phyloP scores from a whole-genome alignment of 2,113 vertebrate genomes.

The Apistogramma diplotaenia region DNA sequence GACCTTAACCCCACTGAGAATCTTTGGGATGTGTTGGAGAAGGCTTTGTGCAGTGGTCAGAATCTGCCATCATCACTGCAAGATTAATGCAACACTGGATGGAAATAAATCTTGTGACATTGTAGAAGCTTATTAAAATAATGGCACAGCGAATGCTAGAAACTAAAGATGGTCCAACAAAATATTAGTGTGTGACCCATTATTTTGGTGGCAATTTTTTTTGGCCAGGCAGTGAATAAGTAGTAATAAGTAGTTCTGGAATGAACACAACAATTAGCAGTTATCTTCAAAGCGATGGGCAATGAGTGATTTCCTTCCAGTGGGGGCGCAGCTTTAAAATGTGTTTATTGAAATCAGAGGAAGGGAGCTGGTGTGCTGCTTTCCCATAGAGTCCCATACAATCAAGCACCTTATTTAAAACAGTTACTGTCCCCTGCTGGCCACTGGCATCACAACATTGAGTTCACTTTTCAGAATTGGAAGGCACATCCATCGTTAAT shows the following conservation, averaged over 20 bases:
- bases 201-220: rapidly evolving
- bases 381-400: not conserved
- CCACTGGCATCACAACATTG: not conserved
- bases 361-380: no score
- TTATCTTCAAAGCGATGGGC: not conserved
- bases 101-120: no score
- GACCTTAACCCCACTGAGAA: no score
- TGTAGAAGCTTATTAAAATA: no score
- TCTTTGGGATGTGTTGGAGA: no score
- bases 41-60: no score
- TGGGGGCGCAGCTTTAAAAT: not conserved
- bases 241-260: not conserved
- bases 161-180: no score
- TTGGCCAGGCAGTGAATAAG: not conserved
- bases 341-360: not conserved
- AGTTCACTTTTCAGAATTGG: not conserved
- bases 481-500: not conserved
- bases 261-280: not conserved
- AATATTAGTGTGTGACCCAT: no score
- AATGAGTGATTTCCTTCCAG: rapidly evolving
- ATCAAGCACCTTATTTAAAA: rapidly evolving
- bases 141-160: no score
- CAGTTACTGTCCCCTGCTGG: not conserved
- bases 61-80: no score
- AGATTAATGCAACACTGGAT: no score